A percentile compares a stretch with the other conserved stretches of the same genome.
These are phyloP conservation scores for Metridium senile DNA, from an alignment of 92 coral and sea anemone genomes.

Conservation along the genomic window DNA sequence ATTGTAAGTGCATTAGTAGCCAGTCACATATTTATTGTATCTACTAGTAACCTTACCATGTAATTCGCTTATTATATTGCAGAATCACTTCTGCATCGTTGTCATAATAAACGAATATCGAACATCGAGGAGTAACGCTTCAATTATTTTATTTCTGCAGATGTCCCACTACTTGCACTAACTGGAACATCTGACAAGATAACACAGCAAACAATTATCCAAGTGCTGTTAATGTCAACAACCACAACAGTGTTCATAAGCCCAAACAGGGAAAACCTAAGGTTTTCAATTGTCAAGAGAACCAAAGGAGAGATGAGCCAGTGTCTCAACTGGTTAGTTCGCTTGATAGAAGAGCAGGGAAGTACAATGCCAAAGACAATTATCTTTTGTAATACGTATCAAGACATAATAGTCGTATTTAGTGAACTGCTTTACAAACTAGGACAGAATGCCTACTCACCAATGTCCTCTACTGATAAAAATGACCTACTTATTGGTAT, in stretches of 20 bases:
- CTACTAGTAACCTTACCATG: too few relatives aligned
- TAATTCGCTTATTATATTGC: too few relatives aligned
- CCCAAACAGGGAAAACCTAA: constrained; percentile 52
- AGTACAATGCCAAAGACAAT: constrained; percentile 46
- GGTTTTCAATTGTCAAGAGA: constrained; percentile 45
- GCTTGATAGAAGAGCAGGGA: constrained; percentile 39
- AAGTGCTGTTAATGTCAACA: neutral
- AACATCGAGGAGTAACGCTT: too few relatives aligned
- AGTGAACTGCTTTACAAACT: neutral
- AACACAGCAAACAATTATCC: constrained; percentile 26
- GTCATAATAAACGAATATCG: too few relatives aligned
- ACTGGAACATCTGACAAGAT: constrained; percentile 48
- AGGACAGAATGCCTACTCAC: neutral
- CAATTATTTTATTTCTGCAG: neutral
- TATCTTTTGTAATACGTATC: constrained; percentile 54
- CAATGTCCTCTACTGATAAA: neutral
- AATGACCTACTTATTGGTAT: constrained; percentile 1
- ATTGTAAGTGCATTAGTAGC: too few relatives aligned
- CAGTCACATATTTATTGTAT: too few relatives aligned
- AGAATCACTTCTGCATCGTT: too few relatives aligned
- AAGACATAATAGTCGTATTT: constrained; percentile 24
- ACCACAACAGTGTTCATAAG: constrained; percentile 29
- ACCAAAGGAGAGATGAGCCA: constrained; percentile 28
- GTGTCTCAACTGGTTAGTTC: constrained; percentile 44
- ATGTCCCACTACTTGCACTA: constrained; percentile 37